Evolutionary conservation across 2,113 vertebrate species (phyloP).

Genomic region (Prietella phreatophila): DNA sequence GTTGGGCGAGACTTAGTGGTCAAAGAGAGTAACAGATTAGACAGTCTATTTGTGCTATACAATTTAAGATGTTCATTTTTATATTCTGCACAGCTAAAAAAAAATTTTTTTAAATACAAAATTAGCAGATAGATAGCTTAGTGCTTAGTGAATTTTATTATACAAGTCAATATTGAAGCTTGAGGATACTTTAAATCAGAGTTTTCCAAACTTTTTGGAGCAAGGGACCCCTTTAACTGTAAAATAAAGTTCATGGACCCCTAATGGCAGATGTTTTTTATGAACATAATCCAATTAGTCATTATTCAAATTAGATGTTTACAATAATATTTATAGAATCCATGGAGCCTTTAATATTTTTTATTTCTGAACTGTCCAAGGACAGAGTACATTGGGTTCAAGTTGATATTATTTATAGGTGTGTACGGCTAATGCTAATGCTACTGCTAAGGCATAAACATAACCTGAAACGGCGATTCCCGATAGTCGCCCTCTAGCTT

Average conservation of each 20-base stretch:
- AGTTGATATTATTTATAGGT: not conserved
- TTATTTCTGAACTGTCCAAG: not conserved
- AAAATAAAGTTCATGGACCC: not conserved
- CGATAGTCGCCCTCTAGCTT: no score
- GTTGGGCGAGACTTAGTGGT: not conserved
- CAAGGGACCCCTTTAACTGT: not conserved
- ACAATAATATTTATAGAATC: not conserved
- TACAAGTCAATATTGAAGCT: constrained; percentile 1
- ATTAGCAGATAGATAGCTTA: not conserved
- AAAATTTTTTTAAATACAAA: not conserved
- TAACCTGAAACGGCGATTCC: no score
- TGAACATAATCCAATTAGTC: not conserved
- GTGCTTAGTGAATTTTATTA: not conserved
- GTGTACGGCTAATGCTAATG: no score
- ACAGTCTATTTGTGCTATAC: not conserved
- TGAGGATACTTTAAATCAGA: not conserved
- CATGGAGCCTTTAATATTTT: not conserved
- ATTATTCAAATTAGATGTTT: not conserved
- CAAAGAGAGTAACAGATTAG: constrained; percentile 16
- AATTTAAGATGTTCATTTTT: not conserved
- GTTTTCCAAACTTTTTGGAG: not conserved
- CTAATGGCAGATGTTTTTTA: not conserved
- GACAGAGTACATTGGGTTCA: not conserved
- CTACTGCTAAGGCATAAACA: no score
- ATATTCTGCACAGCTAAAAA: not conserved